Conservation (phyloP, 2,113 vertebrate species). For the Aplodontia rufa region DNA sequence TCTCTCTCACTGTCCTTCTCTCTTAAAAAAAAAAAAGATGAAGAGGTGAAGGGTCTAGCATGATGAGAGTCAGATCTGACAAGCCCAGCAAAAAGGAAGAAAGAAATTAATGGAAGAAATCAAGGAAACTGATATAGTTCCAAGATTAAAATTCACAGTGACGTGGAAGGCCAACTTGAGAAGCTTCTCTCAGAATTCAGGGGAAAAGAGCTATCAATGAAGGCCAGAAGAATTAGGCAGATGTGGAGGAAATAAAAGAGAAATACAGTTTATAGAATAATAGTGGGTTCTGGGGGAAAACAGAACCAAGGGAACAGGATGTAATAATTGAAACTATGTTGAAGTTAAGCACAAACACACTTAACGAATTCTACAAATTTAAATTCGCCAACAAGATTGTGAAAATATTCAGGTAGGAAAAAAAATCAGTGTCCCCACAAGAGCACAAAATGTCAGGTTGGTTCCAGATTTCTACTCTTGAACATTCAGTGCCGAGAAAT, state of each 20-base stretch:
- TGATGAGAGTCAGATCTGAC: not conserved
- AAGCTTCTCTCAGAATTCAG: not conserved
- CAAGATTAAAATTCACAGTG: not conserved
- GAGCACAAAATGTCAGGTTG: not conserved
- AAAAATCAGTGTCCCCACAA: not conserved
- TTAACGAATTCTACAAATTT: not conserved
- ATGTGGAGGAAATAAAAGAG: not conserved
- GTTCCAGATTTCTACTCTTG: not conserved
- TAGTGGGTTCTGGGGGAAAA: not conserved
- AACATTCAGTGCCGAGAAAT: not conserved
- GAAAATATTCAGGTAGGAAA: not conserved
- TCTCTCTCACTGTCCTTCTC: too few species aligned
- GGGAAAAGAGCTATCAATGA: not conserved
- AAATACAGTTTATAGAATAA: not conserved
- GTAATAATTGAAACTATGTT: not conserved
- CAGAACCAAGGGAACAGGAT: not conserved
- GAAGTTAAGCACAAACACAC: not conserved
- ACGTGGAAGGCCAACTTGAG: not conserved
- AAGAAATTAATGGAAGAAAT: not conserved
- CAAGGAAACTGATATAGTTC: not conserved
- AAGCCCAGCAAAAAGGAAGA: not conserved
- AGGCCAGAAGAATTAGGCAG: not conserved
- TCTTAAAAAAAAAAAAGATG: too few species aligned
- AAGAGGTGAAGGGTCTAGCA: not conserved
- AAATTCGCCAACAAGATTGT: not conserved